A percentile compares a stretch with the other conserved stretches of the same genome.
Evolutionary conservation across 64 coral and sea anemone genomes (phyloP).

Genomic region (Porites lutea): DNA sequence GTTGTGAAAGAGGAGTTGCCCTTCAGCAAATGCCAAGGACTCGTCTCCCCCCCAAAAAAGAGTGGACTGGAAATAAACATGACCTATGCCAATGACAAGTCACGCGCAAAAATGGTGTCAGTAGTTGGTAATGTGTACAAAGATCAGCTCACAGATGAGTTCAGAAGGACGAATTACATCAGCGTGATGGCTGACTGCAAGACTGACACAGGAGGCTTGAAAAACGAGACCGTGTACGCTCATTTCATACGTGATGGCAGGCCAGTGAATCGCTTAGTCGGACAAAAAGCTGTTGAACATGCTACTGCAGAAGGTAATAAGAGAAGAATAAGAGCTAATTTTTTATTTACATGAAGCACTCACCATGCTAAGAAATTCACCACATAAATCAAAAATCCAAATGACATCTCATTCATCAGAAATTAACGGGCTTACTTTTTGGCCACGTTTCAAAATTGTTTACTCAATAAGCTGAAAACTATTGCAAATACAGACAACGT

Average conservation of each 20-base stretch:
- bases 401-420: too few relatives aligned
- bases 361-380: too few relatives aligned
- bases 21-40: conserved; percentile 22
- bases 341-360: too few relatives aligned
- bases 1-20: conserved; percentile 48
- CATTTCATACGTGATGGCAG: not conserved
- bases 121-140: not conserved
- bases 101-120: not conserved
- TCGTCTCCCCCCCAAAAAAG: conserved; percentile 1
- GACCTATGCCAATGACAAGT: not conserved
- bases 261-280: not conserved
- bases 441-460: too few relatives aligned
- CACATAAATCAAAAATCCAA: too few relatives aligned
- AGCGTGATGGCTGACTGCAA: not conserved
- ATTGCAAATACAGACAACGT: too few relatives aligned
- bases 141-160: not conserved
- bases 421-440: too few relatives aligned
- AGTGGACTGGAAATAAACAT: too few relatives aligned
- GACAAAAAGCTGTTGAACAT: not conserved
- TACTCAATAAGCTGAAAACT: too few relatives aligned
- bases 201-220: not conserved
- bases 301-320: not conserved
- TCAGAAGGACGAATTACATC: not conserved
- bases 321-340: too few relatives aligned
- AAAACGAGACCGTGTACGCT: conserved; percentile 3